A percentile compares a stretch with the other conserved stretches of the same genome.
These are phyloP conservation scores for Lasioglossum albipes DNA, from an alignment of 1,140 invertebrate species.

Conservation along the genomic window DNA sequence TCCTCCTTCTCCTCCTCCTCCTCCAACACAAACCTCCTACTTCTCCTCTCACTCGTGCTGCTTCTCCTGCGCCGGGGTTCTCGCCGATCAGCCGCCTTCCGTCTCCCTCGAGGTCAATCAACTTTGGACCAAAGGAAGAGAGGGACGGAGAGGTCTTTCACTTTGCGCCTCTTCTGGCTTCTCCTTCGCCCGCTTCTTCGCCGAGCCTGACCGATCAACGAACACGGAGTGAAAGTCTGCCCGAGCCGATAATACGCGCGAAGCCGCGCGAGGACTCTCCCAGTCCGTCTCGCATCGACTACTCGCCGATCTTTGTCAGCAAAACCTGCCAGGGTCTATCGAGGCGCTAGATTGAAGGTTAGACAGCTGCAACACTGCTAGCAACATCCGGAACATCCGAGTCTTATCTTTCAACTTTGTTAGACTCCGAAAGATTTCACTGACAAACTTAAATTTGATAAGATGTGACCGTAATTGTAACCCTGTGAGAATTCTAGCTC, in stretches of 20 bases:
- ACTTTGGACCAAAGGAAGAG: constrained; percentile 12
- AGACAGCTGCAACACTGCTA: too few relatives aligned
- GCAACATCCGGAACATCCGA: too few relatives aligned
- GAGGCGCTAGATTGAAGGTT: too few relatives aligned
- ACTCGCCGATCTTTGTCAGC: background rate
- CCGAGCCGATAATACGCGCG: background rate
- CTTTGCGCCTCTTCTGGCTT: constrained; percentile 44
- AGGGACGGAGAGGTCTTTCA: constrained; percentile 18
- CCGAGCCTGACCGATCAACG: constrained; percentile 31
- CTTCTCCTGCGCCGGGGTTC: constrained; percentile 28
- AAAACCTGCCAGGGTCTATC: too few relatives aligned
- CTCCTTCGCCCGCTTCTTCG: constrained; percentile 42
- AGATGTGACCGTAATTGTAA: background rate
- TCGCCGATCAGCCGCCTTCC: background rate
- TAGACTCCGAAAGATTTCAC: too few relatives aligned
- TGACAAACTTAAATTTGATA: background rate
- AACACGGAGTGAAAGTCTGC: constrained; percentile 50
- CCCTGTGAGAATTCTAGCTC: background rate
- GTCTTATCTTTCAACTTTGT: too few relatives aligned
- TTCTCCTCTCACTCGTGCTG: constrained; percentile 38
- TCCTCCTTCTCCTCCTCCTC: too few relatives aligned
- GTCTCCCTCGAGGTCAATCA: constrained; percentile 39
- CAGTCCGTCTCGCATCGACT: background rate
- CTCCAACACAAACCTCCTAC: too few relatives aligned
- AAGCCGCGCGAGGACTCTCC: background rate